Evolutionary conservation across 2,888 invertebrate species (phyloP), one percentile per base, ranked within the genome.

Genomic region (Polydrusus pterygomalis): DNA sequence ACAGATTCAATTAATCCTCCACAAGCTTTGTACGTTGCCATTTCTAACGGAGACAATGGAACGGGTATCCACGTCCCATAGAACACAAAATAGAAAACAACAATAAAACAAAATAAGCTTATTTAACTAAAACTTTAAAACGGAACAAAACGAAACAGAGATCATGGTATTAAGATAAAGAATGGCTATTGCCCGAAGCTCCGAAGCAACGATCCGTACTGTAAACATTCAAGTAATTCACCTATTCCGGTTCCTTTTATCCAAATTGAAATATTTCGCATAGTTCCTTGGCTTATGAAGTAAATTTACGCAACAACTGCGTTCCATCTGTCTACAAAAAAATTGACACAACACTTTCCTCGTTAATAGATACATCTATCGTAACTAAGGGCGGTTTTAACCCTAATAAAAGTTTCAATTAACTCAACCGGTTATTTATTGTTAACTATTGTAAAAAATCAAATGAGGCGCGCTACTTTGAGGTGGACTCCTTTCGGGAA

Each of bases 261-360:
- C 79, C 74, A 81, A 81, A 81, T 81, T 81, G 81, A 79, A 81
- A 81, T 81, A 81, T 81, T 81, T 78, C 79, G 79, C 79, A 79
- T 80, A 80, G 77, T 80, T 80, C 40, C 51, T 51, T 25, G 58
- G 68, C 47, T 70, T 70, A 62, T 62, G 34, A 30, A 51, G 49
- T 34, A 70, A 49, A 13, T 60, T 70, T 60, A 70, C 62, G 70
- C 70, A 70, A 62, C n/a, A 6, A 30, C 47, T 63, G 18, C 47
- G 47, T 45, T 43, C 63, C 40, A 8, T 43, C 18, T 60, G 1
- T 11, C 7, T 10, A 9, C 17, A 47, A 13, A 13, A n/a, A 3
- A 43, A n/a, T n/a, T 43, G 9, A 43, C 1, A n/a, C n/a, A n/a
- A n/a, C n/a, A n/a, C n/a, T n/a, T n/a, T n/a, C n/a, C n/a, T n/a